A percentile compares a stretch with the other conserved stretches of the same genome.
Evolutionary conservation across 2,888 invertebrate species (phyloP).

Genomic region (Muschampia plurimacula): DNA sequence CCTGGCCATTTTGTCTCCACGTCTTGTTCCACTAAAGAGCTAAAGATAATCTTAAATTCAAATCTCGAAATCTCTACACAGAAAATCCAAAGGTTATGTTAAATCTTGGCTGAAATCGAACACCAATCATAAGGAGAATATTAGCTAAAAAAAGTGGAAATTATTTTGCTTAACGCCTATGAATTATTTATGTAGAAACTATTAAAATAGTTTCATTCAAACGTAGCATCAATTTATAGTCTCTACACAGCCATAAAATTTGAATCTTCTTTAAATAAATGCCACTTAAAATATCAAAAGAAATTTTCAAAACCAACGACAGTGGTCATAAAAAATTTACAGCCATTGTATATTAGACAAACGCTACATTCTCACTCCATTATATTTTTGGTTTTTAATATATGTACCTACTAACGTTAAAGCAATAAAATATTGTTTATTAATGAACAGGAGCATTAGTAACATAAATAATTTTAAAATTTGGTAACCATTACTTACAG

Average conservation of each 20-base stretch:
- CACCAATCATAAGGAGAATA: not conserved
- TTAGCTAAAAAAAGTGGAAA: not conserved
- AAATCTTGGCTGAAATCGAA: not conserved
- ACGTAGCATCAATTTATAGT: constrained; percentile 6
- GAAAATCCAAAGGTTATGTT: not conserved
- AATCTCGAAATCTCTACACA: too few relatives aligned
- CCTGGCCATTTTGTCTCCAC: too few relatives aligned
- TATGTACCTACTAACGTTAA: constrained; percentile 8
- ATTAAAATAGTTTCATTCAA: constrained; percentile 7
- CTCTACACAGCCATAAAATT: constrained; percentile 1
- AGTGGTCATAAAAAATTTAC: constrained; percentile 6
- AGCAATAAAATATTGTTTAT: constrained; percentile 9
- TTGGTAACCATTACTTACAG: constrained; percentile 45
- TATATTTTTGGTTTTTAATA: not conserved
- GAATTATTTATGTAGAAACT: not conserved
- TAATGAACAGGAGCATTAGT: constrained; percentile 27
- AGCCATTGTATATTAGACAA: constrained; percentile 1
- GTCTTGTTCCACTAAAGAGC: too few relatives aligned
- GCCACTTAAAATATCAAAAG: constrained; percentile 12
- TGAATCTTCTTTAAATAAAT: constrained; percentile 20
- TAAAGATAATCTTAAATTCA: too few relatives aligned
- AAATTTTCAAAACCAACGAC: not conserved
- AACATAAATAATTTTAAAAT: constrained; percentile 34
- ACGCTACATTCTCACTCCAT: constrained; percentile 14
- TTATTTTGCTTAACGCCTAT: not conserved